phyloP scores from a whole-genome alignment of 2,888 invertebrate genomes.

The Biston stratarius region DNA sequence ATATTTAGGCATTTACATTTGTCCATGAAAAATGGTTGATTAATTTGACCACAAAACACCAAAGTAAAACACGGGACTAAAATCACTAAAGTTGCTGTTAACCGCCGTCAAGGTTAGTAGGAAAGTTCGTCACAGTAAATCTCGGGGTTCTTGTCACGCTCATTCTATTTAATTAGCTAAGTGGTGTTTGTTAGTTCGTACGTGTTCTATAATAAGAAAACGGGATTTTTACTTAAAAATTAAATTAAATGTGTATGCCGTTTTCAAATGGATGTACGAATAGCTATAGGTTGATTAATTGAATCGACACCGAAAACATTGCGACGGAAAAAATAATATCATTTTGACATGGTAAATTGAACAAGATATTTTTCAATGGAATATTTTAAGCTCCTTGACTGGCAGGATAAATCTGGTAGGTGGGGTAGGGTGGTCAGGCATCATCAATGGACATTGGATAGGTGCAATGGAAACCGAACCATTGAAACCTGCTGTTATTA shows the following conservation, averaged over 20 bases:
- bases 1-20: background rate
- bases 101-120: constrained; percentile 8
- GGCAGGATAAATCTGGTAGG: constrained; percentile 11
- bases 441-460: background rate
- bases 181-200: constrained; percentile 40
- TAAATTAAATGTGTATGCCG: background rate
- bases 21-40: background rate
- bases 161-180: constrained; percentile 39
- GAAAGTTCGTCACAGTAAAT: constrained; percentile 19
- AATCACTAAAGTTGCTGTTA: constrained; percentile 6
- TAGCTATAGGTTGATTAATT: background rate
- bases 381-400: constrained; percentile 12
- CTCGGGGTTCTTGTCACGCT: constrained; percentile 25
- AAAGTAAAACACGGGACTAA: constrained; percentile 1
- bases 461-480: background rate
- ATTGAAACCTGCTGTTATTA: no score
- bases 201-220: constrained; percentile 34
- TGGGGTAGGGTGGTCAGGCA: background rate
- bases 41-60: background rate
- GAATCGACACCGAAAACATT: background rate
- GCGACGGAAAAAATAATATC: background rate
- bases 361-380: constrained; percentile 15
- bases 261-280: background rate
- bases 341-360: constrained; percentile 4
- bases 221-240: constrained; percentile 29